A percentile compares a stretch with the other conserved stretches of the same genome.
Conservation (phyloP, 2,797 vertebrate species). For the Premnoplex brunnescens region DNA sequence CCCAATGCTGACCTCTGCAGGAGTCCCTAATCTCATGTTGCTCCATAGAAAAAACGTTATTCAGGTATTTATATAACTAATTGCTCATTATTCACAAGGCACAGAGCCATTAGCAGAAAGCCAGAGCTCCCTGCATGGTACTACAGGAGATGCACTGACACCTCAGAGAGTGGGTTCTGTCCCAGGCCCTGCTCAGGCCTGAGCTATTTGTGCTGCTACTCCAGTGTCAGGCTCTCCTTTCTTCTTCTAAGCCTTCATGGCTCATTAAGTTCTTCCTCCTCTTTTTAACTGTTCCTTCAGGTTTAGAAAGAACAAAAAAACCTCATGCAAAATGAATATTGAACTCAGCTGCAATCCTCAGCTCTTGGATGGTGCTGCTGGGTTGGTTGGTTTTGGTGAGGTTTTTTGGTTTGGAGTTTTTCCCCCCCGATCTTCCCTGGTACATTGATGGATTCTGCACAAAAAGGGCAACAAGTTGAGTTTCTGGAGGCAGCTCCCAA, state of each 20-base stretch:
- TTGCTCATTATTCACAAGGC: neutral
- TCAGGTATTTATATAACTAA: neutral
- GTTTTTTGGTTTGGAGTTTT: neutral
- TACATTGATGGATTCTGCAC: neutral
- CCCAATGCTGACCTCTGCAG: fast-evolving
- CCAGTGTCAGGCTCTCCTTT: neutral
- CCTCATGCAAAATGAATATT: neutral
- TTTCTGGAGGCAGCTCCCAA: slow-evolving; percentile 41
- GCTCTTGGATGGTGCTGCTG: neutral
- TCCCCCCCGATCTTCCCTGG: neutral
- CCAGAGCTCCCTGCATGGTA: neutral
- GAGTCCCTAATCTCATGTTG: too few relatives aligned
- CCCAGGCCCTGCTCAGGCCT: neutral
- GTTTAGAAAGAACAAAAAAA: neutral
- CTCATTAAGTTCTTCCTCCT: neutral
- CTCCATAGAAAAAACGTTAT: neutral
- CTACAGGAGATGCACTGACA: fast-evolving
- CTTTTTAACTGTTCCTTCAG: neutral
- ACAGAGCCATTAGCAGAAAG: neutral
- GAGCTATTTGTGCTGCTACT: neutral
- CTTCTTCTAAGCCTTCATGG: neutral
- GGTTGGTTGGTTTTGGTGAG: neutral
- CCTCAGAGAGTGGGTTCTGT: neutral
- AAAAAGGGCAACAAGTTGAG: neutral
- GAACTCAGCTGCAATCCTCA: neutral